Evolutionary conservation across 2,113 vertebrate genomes (phyloP).

Genomic region (Nannospalax galili): DNA sequence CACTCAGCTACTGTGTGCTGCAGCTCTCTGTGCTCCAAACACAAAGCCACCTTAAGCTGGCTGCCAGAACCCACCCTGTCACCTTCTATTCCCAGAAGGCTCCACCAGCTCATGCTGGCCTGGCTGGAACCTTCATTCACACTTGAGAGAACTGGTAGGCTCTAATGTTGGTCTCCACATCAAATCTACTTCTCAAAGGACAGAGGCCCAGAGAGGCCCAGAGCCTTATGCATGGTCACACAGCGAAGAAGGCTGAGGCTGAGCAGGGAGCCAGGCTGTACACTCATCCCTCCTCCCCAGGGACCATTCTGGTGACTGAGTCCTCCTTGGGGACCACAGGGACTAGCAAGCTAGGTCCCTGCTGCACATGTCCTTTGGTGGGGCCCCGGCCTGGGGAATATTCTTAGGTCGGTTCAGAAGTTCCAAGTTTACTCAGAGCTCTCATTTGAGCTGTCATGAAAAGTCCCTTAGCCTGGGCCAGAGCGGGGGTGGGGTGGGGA

Average conservation of each 20-base stretch:
- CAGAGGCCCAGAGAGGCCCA: slow-evolving; percentile 15
- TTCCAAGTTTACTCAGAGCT: slow-evolving; percentile 85
- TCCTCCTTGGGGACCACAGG: not conserved
- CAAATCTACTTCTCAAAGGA: not conserved
- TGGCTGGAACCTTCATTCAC: too few species aligned
- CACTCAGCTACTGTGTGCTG: too few species aligned
- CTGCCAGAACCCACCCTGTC: not conserved
- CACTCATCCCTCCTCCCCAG: not conserved
- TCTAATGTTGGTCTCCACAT: too few species aligned
- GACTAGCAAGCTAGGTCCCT: not conserved
- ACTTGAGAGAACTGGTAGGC: not conserved
- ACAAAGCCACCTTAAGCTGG: not conserved
- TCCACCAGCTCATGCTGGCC: not conserved
- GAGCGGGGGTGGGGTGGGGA: not conserved
- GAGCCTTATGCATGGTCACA: not conserved
- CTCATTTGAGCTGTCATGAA: slow-evolving; percentile 81
- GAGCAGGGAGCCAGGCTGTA: not conserved
- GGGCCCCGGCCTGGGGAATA: slow-evolving; percentile 63
- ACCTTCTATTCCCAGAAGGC: not conserved
- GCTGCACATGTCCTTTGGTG: slow-evolving; percentile 4
- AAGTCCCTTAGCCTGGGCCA: slow-evolving; percentile 81
- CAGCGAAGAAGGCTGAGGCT: not conserved
- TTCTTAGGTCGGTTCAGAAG: slow-evolving; percentile 78
- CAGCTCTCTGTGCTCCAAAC: too few species aligned
- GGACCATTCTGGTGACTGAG: not conserved